A percentile compares a stretch with the other conserved stretches of the same genome.
Evolutionary conservation across 2,888 invertebrate species (phyloP).

Genomic region (Diarsia rubi): DNA sequence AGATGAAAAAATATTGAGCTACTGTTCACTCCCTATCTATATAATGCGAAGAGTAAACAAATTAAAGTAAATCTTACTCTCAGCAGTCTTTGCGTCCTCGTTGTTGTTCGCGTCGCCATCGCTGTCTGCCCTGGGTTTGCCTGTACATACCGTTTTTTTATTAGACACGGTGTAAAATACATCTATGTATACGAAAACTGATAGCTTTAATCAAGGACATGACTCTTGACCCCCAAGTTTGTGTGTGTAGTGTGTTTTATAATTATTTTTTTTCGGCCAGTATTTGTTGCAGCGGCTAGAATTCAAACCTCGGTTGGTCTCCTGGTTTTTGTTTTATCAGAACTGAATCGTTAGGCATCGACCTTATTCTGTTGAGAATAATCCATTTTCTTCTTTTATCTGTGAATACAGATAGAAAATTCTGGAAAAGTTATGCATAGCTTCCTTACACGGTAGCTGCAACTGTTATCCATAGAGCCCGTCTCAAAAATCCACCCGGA

Average conservation of each 20-base stretch:
- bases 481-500: not conserved
- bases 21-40: constrained; percentile 36
- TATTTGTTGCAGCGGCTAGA: not conserved
- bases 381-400: not conserved
- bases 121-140: constrained; percentile 70
- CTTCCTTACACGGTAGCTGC: not conserved
- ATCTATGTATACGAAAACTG: not conserved
- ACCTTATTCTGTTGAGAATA: not conserved
- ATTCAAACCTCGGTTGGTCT: not conserved
- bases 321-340: not conserved
- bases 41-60: constrained; percentile 62
- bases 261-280: not conserved
- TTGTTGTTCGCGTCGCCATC: constrained; percentile 66
- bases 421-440: not conserved
- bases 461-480: not conserved
- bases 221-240: not conserved
- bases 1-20: constrained; percentile 28
- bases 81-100: constrained; percentile 66
- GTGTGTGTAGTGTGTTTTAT: not conserved
- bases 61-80: constrained; percentile 76
- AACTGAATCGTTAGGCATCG: not conserved
- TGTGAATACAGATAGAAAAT: not conserved
- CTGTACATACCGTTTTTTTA: constrained; percentile 58
- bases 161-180: not conserved
- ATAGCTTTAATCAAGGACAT: not conserved